Conservation (phyloP, 2,113 vertebrate species). For the Bombycilla garrulus region DNA sequence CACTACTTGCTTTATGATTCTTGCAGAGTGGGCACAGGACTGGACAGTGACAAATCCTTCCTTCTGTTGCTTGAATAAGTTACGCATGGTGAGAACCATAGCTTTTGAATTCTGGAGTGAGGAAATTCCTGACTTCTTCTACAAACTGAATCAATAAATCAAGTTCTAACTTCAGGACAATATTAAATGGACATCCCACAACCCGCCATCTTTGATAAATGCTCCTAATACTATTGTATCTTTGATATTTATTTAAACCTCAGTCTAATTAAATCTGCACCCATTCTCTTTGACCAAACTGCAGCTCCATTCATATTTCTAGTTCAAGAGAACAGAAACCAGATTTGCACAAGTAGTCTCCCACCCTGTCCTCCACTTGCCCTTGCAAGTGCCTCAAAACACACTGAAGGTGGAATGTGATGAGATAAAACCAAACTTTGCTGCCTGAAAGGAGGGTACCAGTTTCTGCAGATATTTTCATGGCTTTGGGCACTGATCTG, state of each 20-base stretch:
- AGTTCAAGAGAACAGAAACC: neutral
- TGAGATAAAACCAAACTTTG: neutral
- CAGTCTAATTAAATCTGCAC: neutral
- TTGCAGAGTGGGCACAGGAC: neutral
- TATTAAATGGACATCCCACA: neutral
- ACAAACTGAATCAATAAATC: neutral
- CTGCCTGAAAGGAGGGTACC: neutral
- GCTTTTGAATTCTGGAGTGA: neutral
- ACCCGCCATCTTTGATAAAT: neutral
- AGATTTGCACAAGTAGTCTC: neutral
- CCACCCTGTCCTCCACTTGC: neutral
- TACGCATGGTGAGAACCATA: fast-evolving
- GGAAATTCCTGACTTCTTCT: neutral
- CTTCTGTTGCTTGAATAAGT: neutral
- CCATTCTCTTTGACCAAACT: neutral
- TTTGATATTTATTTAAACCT: neutral
- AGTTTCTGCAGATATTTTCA: neutral
- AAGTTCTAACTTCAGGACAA: neutral
- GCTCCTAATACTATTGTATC: neutral
- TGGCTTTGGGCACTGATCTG: neutral
- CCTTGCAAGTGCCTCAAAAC: neutral
- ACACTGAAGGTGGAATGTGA: neutral
- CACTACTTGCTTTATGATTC: neutral
- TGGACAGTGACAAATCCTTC: neutral
- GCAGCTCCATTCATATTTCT: neutral